These are phyloP conservation scores for Cichlasoma orientale DNA, from an alignment of 2,797 vertebrate species.

Conservation along the genomic window DNA sequence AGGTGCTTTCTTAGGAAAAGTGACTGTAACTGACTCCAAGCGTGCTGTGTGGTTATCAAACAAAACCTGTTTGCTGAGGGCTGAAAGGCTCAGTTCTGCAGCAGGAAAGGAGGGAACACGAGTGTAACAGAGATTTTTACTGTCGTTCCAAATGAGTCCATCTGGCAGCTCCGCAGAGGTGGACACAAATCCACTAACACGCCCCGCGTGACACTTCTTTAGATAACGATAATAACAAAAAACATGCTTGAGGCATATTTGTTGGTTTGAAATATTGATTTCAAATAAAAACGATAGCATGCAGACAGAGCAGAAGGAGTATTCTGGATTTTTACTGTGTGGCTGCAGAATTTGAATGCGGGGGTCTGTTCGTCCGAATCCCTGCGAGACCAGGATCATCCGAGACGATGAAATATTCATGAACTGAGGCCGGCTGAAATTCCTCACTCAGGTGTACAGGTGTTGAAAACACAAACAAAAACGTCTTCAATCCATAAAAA, in stretches of 20 bases:
- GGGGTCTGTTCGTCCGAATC: neutral
- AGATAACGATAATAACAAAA: conserved; percentile 1
- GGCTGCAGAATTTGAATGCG: neutral
- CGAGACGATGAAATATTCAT: conserved; percentile 17
- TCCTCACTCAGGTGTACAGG: neutral
- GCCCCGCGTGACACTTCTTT: conserved; percentile 15
- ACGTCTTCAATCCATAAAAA: neutral
- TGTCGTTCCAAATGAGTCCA: conserved; percentile 37
- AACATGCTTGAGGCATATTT: neutral
- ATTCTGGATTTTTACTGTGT: neutral
- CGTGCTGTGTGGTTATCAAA: conserved; percentile 20
- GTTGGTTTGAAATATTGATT: conserved; percentile 5
- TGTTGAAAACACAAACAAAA: neutral
- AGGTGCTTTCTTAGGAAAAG: neutral
- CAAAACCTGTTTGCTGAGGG: conserved; percentile 16
- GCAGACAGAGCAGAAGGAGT: neutral
- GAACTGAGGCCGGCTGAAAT: neutral
- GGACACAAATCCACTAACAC: conserved; percentile 25
- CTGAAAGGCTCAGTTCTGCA: conserved; percentile 38
- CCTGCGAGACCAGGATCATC: neutral
- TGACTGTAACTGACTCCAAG: neutral
- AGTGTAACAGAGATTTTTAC: conserved; percentile 35
- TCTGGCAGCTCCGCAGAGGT: conserved; percentile 32
- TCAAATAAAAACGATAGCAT: neutral
- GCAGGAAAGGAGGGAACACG: neutral